phyloP scores from a whole-genome alignment of 2,113 vertebrate genomes.

The Bucco capensis region DNA sequence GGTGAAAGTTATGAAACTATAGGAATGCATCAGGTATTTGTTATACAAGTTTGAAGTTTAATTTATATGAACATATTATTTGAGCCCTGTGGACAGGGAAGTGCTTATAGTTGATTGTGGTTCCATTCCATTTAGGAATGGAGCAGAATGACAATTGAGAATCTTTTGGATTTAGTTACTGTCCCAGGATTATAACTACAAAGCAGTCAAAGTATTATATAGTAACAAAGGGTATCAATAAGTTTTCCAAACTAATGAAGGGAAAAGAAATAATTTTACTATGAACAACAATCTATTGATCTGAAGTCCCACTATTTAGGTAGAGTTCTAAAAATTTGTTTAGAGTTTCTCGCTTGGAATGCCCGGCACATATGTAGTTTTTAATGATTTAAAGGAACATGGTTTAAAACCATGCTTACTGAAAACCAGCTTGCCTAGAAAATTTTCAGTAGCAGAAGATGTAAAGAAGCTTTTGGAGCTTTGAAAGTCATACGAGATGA shows the following conservation, averaged over 20 bases:
- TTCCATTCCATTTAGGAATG: not conserved
- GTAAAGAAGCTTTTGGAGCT: not conserved
- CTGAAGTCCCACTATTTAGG: not conserved
- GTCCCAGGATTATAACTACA: not conserved
- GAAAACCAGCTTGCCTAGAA: not conserved
- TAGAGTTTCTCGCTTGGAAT: not conserved
- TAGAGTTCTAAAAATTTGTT: not conserved
- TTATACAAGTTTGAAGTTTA: not conserved
- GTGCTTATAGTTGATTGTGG: not conserved
- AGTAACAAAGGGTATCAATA: not conserved
- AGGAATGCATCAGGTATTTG: not conserved
- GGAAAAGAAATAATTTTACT: not conserved
- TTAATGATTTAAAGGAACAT: not conserved
- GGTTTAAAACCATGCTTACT: not conserved
- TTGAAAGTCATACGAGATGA: not conserved
- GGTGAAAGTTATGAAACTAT: not conserved
- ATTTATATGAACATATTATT: not conserved
- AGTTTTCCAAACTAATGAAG: not conserved
- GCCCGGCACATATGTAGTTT: not conserved
- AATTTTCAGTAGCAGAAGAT: not conserved
- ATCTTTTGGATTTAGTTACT: not conserved
- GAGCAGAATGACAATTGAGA: not conserved
- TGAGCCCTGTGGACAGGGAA: not conserved
- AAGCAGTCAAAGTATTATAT: not conserved
- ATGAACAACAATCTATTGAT: not conserved